Evolutionary conservation across 2,888 invertebrate genomes (phyloP).

Genomic region (Dioctria rufipes): DNA sequence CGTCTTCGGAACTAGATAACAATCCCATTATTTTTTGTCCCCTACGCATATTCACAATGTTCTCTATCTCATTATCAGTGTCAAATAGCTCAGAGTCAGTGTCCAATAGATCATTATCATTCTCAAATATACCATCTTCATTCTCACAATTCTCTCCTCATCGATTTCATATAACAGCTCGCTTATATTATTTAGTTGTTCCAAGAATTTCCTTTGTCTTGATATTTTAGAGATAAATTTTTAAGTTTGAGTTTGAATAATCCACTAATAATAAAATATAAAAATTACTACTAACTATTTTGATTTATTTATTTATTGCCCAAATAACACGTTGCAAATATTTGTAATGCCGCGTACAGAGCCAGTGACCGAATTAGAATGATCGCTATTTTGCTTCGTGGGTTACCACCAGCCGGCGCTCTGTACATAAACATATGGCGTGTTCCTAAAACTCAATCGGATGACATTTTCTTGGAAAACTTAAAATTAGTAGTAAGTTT

Average conservation of each 20-base stretch:
- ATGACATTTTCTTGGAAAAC: no score
- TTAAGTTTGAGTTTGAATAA: slow-evolving; percentile 51
- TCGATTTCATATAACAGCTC: slow-evolving; percentile 11
- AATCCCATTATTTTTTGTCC: slow-evolving; percentile 57
- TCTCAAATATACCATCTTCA: not conserved
- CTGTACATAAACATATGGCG: no score
- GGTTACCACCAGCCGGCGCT: no score
- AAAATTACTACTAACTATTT: slow-evolving; percentile 52
- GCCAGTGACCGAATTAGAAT: no score
- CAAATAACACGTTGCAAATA: not conserved
- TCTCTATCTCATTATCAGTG: slow-evolving; percentile 56
- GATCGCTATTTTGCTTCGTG: no score
- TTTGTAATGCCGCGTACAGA: no score
- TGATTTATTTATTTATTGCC: slow-evolving; percentile 40
- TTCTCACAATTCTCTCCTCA: slow-evolving; percentile 19
- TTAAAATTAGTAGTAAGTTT: no score
- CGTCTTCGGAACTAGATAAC: slow-evolving; percentile 56
- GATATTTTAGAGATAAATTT: slow-evolving; percentile 23
- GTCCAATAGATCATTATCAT: slow-evolving; percentile 6
- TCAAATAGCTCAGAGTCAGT: slow-evolving; percentile 53
- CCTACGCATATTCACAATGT: slow-evolving; percentile 53
- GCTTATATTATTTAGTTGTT: slow-evolving; percentile 4
- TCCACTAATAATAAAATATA: slow-evolving; percentile 49
- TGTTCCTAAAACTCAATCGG: no score
- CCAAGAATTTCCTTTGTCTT: slow-evolving; percentile 11